These are phyloP conservation scores for Crypturellus undulatus DNA, from an alignment of 2,113 vertebrate genomes.

Conservation along the genomic window DNA sequence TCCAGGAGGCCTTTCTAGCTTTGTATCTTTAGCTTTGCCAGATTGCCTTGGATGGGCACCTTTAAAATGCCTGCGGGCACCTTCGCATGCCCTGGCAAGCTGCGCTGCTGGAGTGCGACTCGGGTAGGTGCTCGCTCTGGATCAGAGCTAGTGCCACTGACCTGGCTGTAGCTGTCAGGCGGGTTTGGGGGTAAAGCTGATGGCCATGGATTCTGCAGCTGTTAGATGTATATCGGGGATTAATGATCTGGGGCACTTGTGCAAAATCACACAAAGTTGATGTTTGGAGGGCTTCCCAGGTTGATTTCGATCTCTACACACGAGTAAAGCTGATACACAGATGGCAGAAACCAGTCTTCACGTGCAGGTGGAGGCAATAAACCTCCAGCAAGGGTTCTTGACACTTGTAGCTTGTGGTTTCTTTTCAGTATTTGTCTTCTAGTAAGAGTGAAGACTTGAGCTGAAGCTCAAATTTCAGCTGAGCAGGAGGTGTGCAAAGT, in stretches of 20 bases:
- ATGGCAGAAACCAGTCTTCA: background rate
- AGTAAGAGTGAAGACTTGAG: background rate
- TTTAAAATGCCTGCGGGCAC: background rate
- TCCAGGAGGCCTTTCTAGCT: background rate
- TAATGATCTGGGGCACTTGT: background rate
- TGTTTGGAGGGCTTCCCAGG: background rate
- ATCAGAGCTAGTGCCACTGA: background rate
- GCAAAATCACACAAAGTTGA: background rate
- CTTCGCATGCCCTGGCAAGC: background rate
- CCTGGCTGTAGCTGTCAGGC: background rate
- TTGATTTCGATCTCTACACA: background rate
- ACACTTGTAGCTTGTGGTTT: background rate
- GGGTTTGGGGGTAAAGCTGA: background rate
- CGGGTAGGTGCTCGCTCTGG: fast-evolving
- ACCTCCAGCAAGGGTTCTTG: background rate
- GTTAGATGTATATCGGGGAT: background rate
- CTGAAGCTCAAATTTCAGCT: background rate
- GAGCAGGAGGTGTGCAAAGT: background rate
- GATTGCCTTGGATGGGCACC: background rate
- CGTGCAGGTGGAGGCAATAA: background rate
- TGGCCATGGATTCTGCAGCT: background rate
- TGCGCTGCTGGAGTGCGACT: background rate
- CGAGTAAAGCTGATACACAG: background rate
- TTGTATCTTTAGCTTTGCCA: background rate
- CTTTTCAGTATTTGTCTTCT: background rate